Base-by-base conservation (phyloP, 2,888 invertebrate species). In the Camptogramma bilineatum region DNA sequence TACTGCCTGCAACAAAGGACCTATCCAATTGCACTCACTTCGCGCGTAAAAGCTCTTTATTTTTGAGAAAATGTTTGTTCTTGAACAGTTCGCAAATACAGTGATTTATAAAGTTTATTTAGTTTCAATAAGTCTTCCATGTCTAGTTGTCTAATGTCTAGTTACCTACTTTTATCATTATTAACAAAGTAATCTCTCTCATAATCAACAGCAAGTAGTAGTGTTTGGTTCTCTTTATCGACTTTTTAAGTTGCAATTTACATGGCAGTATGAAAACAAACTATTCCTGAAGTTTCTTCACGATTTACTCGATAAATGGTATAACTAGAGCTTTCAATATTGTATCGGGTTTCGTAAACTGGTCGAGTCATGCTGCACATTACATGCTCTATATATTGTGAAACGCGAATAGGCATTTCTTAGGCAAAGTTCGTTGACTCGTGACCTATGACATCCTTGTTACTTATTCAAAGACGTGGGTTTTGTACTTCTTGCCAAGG, bases 21-120 rank as follows among this genome's bases (percentile, higher is more conserved):
- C 47, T 54, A 17, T 46, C n/a, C 52, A 24, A 61, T 61, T 54
- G 24, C 60, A 53, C 50, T 54, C 53, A 42, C 53, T 53, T 48
- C 28, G 17, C 16, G 34, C 16, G 17, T 53, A 21, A 47, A 52
- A 60, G 34, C 47, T 39, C 53, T 54, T 53, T 61, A 16, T 48
- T 50, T 39, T 48, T 48, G 24, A 28, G 24, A 50, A 54, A 39
- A 39, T 31, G 13, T 47, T 56, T 1, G 10, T 34, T 4, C 21
- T 3, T 34, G 13, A 39, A 39, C 13, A 13, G 34, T 39, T 39
- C 48, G 4, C n/a, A 21, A 19, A 13, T 13, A 17, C 8, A 44
- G 44, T 17, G 7, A 42, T 16, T 42, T 4, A 44, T 7, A 7
- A 17, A 7, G 44, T 44, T 39, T 31, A 31, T 8, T 8, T 31